Conservation (phyloP, 2,113 vertebrate species). For the Carassius gibelio region DNA sequence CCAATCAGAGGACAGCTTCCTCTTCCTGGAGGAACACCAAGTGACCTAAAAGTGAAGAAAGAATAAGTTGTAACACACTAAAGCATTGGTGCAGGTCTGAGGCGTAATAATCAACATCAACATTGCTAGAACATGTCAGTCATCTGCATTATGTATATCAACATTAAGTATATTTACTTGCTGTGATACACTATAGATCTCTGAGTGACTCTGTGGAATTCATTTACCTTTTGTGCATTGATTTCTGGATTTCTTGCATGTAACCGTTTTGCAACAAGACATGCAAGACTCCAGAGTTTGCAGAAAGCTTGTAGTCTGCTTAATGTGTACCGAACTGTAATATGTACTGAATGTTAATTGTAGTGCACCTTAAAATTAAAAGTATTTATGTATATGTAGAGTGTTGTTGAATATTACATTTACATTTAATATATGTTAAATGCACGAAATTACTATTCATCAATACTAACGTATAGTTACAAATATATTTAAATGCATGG, state of each 20-base stretch:
- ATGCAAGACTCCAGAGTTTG: neutral
- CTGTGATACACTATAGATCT: too few relatives aligned
- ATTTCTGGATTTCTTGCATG: neutral
- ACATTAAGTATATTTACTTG: neutral
- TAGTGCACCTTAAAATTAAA: neutral
- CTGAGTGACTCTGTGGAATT: neutral
- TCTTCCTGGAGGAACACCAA: conserved; percentile 94
- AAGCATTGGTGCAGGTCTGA: neutral
- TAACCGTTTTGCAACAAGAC: neutral
- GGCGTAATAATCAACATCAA: neutral
- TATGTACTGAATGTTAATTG: too few relatives aligned
- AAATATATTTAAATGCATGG: too few relatives aligned
- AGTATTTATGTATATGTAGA: too few relatives aligned
- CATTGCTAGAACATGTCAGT: neutral
- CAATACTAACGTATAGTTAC: too few relatives aligned
- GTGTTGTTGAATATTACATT: too few relatives aligned
- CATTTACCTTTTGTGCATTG: neutral
- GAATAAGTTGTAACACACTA: neutral
- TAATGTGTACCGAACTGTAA: too few relatives aligned
- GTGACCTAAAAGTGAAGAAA: conserved; percentile 74
- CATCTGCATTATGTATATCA: neutral
- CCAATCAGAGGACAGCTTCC: conserved; percentile 91
- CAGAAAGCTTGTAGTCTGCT: too few relatives aligned
- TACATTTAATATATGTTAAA: too few relatives aligned
- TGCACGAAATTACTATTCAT: too few relatives aligned